Evolutionary conservation across 2,113 vertebrate species (phyloP), one percentile per base, ranked within the genome.

Genomic region (Nannobrachium achirus): DNA sequence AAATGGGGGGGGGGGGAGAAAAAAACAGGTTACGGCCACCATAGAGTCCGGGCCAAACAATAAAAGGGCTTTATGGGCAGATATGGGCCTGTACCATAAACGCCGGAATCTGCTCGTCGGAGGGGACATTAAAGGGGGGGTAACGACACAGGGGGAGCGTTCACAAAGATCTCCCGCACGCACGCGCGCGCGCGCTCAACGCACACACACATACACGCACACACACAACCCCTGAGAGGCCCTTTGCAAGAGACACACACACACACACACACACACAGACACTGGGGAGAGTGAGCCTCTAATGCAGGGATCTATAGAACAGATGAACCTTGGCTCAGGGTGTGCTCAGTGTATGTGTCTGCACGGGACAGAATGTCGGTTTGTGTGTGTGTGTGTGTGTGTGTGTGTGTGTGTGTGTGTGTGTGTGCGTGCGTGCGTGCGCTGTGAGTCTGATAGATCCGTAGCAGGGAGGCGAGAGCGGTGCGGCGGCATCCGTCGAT

Each of bases 21-120:
- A 84, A 88, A 90, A 91, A 83, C 87, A 87, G 88, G 86, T 91
- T 90, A 91, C 56, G 66, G 86, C 87, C 82, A 69, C 86, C 81
- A 88, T 89, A 89, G 83, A 90, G 74, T n/a, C 65, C 42, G 66
- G 55, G 69, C 79, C 78, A 66, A 88, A 88, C 83, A 86, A 89
- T 90, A 92, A 92, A 90, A 86, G 78, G n/a, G 80, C 85, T 91
- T 89, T 90, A 89, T 88, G 84, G 87, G 82, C 81, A 89, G 84
- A 90, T 90, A 89, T 89, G 79, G 84, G 81, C 85, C 83, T 86
- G 85, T 87, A 86, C 85, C 89, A 89, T 93, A 92, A 92, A 92
- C 86, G 86, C 84, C 86, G 86, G 85, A 85, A 88, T 88, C 85
- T 82, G 81, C 85, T 86, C n/a, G 80, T 87, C 56, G 81, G 81